Evolutionary conservation across 2,797 vertebrate species (phyloP), one percentile per base, ranked within the genome.

Genomic region (Sebastes cheni): DNA sequence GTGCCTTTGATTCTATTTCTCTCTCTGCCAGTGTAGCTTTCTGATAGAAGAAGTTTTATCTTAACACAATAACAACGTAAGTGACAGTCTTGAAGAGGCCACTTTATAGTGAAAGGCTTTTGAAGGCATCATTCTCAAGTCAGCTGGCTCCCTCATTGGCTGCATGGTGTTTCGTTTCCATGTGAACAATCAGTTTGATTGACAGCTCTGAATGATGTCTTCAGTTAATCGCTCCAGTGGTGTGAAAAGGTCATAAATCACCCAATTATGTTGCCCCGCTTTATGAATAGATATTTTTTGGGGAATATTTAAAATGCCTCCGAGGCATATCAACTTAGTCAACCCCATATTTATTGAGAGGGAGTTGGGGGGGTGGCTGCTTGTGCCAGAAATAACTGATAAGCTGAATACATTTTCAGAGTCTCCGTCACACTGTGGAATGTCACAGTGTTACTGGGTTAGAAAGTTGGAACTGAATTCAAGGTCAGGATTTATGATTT

Each of bases 221-320:
- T 94, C 91, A 93, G 91, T 93, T 94, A 93, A 94, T 94, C 93
- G 92, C 94, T 95, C 90, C 92, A 92, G 84, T 92, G 91, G 91
- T 94, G 93, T 94, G 94, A 94, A 95, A 94, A 95, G 94, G 94
- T 95, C 94, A 94, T 93, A 92, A 95, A 95, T 94, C 92, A 91
- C 83, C 91, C 92, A 94, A 95, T 95, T 95, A 94, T 86, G 81
- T 89, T 55, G 75, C 86, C 81, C 67, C 42, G 85, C 88, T 92
- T 92, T 91, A 93, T 94, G 93, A 94, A 93, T 91, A 91, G 93
- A 95, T 94, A 93, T 94, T 93, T 87, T 81, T 78, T 76, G 82
- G 83, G 88, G 84, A 85, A 89, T 93, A 91, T 93, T 93, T 91
- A 89, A 93, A 93, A 93, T 25, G 85, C 89, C 88, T 91, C 81